These are phyloP conservation scores for Atethmia centrago DNA, from an alignment of 2,888 invertebrate genomes.

Conservation along the genomic window DNA sequence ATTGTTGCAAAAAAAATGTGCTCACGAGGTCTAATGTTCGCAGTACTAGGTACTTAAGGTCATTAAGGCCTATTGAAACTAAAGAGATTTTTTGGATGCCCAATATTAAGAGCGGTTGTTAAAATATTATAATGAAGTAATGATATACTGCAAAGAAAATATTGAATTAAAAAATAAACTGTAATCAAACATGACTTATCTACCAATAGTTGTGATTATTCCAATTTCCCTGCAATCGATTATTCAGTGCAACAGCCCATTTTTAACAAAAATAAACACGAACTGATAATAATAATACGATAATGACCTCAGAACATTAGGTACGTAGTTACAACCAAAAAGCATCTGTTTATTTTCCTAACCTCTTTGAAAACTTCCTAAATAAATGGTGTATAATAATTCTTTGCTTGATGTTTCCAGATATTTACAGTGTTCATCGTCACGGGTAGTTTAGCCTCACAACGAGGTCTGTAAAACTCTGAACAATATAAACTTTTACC, in stretches of 20 bases:
- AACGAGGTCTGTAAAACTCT: constrained; percentile 48
- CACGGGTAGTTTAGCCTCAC: constrained; percentile 54
- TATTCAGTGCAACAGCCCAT: not conserved
- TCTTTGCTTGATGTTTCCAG: constrained; percentile 55
- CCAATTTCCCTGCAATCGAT: not conserved
- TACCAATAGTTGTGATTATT: not conserved
- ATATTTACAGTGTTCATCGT: constrained; percentile 61
- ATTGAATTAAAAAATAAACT: not conserved
- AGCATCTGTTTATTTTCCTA: constrained; percentile 44
- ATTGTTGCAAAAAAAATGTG: no score
- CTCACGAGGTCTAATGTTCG: no score
- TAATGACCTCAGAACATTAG: not conserved
- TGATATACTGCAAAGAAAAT: not conserved
- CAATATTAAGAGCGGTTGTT: not conserved
- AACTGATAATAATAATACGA: not conserved
- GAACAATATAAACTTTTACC: constrained; percentile 55
- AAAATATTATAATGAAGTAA: not conserved
- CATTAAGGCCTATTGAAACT: not conserved
- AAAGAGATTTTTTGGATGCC: not conserved
- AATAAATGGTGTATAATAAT: constrained; percentile 56
- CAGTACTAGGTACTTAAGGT: no score
- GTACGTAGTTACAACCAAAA: not conserved
- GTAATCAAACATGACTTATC: not conserved
- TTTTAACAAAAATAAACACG: not conserved
- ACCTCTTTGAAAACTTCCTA: constrained; percentile 27